A percentile compares a stretch with the other conserved stretches of the same genome.
Evolutionary conservation across 2,113 vertebrate genomes (phyloP).

Genomic region (Hiodon tergisus): DNA sequence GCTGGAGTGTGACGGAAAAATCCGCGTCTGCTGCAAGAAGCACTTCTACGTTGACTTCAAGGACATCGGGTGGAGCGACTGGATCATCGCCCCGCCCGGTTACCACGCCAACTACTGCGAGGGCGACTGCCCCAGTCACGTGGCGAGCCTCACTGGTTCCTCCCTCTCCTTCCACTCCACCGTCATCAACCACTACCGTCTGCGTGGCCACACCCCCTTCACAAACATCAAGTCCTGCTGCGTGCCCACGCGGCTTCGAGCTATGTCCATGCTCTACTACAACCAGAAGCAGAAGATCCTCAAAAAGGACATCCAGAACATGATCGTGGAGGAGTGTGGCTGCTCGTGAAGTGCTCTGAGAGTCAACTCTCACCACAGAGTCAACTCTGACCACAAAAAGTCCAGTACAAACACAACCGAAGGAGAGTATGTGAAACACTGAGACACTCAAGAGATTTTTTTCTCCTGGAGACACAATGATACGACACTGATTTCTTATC

Average conservation of each 20-base stretch:
- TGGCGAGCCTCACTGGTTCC: slow-evolving; percentile 85
- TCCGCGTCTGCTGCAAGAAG: slow-evolving; percentile 92
- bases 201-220: slow-evolving; percentile 88
- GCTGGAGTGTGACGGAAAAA: slow-evolving; percentile 93
- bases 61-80: slow-evolving; percentile 97
- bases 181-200: slow-evolving; percentile 95
- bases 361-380: not conserved
- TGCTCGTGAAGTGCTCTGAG: slow-evolving; percentile 71
- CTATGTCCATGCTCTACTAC: slow-evolving; percentile 98
- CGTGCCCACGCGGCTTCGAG: slow-evolving; percentile 90
- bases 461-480: slow-evolving; percentile 11
- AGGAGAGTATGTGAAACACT: slow-evolving; percentile 22
- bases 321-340: slow-evolving; percentile 98
- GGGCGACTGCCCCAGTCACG: slow-evolving; percentile 90
- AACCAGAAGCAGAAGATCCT: slow-evolving; percentile 96
- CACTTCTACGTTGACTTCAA: slow-evolving; percentile 96
- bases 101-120: slow-evolving; percentile 98
- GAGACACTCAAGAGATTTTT: slow-evolving; percentile 22
- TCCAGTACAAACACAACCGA: slow-evolving; percentile 18
- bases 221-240: slow-evolving; percentile 92
- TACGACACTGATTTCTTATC: slow-evolving; percentile 33
- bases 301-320: slow-evolving; percentile 97
- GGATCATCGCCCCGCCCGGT: slow-evolving; percentile 93
- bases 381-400: slow-evolving; percentile 13
- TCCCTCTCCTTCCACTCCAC: slow-evolving; percentile 93